These are phyloP conservation scores for Montipora capitata DNA, from an alignment of 92 coral and sea anemone genomes.

Conservation along the genomic window DNA sequence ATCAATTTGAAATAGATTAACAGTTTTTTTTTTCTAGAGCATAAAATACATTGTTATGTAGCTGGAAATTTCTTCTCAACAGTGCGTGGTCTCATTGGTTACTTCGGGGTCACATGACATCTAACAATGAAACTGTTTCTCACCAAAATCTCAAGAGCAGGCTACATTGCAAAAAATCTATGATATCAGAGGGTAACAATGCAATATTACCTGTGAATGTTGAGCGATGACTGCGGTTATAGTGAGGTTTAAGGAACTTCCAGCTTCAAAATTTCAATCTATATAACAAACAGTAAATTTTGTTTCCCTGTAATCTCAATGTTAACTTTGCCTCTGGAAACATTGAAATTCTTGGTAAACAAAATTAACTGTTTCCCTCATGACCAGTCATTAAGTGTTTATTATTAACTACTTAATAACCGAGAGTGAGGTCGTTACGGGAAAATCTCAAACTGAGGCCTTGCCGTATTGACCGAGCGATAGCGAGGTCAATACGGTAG, in stretches of 20 bases:
- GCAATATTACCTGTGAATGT: slow-evolving; percentile 1
- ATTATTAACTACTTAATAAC: too few species aligned
- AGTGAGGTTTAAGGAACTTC: slow-evolving; percentile 5
- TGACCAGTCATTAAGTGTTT: too few species aligned
- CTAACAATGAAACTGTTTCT: not conserved
- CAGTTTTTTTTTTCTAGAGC: not conserved
- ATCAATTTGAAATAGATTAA: slow-evolving; percentile 12
- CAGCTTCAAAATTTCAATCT: slow-evolving; percentile 7
- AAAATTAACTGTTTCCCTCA: not conserved
- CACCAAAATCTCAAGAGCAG: slow-evolving; percentile 15
- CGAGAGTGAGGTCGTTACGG: too few species aligned
- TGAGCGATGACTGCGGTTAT: not conserved
- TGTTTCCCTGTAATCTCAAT: too few species aligned
- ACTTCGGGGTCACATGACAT: not conserved
- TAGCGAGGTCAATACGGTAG: too few species aligned
- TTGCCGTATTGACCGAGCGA: too few species aligned
- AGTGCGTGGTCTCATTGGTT: not conserved
- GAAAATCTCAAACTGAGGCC: too few species aligned
- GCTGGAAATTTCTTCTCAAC: not conserved
- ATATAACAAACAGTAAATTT: not conserved
- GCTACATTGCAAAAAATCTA: slow-evolving; percentile 4
- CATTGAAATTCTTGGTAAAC: too few species aligned
- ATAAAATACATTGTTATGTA: not conserved
- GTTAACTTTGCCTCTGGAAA: not conserved
- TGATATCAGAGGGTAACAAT: not conserved